Base-by-base conservation (phyloP, 2,888 invertebrate species). In the Coenonympha arcania region DNA sequence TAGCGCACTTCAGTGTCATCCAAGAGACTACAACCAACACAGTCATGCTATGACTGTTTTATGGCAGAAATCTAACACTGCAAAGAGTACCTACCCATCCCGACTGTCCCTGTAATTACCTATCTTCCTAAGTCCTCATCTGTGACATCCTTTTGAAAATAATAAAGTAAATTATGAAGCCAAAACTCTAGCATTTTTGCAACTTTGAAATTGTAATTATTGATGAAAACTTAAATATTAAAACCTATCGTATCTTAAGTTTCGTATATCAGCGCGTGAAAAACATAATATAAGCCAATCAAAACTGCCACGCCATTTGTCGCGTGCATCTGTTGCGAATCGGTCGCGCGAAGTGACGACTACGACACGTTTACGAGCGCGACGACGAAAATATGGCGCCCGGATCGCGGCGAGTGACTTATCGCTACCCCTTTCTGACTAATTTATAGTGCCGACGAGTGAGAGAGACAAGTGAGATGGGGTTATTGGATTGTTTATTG, bases 331-430 rank as follows among this genome's bases (percentile, higher is more conserved):
- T 58, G 61, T 61, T 60, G 58, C 53, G 49, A 51, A 52, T 60
- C 60, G 57, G 56, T 60, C 58, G 59, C 56, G 60, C 60, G 58
- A 61, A 61, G 61, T 54, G 63, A 62, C 64, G 47, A 53, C 50
- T 56, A 55, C 71, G 79, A 81, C 81, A 70, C 69, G 62, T 83
- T 83, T 80, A 82, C 77, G 78, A 71, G 60, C 51, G 61, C 64
- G 79, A 64, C 73, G 84, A 83, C 79, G 68, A 76, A 81, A 76
- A 76, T 81, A 82, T 79, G 68, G 77, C 62, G 61, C 63, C 55
- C 56, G 54, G 68, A 76, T 72, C 66, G 71, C 62, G 76, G 49
- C 68, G 80, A 83, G 69, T 73, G 84, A 84, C 62, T 73, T 79
- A 81, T 67, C 58, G 68, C 58, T 56, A 54, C 61, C 66, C 68